Evolutionary conservation across 1,140 invertebrate genomes (phyloP).

Genomic region (Papilio xuthus): DNA sequence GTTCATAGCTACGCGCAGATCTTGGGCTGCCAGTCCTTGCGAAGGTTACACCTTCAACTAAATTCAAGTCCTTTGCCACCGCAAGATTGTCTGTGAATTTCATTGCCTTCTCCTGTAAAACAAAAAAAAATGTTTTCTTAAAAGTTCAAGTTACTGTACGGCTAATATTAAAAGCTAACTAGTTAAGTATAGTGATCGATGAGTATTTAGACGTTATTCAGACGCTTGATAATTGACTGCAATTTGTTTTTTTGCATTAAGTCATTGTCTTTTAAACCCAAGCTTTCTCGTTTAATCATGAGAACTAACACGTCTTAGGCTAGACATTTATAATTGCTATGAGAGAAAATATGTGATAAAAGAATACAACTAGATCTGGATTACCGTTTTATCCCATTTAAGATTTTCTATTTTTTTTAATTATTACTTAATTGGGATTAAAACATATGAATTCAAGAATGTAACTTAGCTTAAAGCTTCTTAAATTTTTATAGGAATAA

Average conservation of each 20-base stretch:
- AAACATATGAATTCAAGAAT: neutral
- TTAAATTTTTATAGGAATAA: neutral
- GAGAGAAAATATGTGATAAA: constrained; percentile 16
- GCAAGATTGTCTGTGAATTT: constrained; percentile 74
- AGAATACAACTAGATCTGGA: constrained; percentile 1
- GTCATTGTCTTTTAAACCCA: constrained; percentile 11
- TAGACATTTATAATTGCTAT: constrained; percentile 18
- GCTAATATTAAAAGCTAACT: too few relatives aligned
- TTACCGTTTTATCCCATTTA: neutral
- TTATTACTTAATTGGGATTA: neutral
- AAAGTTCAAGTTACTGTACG: neutral
- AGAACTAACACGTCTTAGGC: neutral
- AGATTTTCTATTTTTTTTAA: neutral
- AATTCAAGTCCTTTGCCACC: constrained; percentile 62
- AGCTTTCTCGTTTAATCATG: constrained; percentile 21
- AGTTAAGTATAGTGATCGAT: neutral
- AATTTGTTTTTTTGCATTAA: neutral
- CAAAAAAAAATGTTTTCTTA: constrained; percentile 29
- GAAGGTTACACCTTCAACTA: constrained; percentile 68
- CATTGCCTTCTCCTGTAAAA: constrained; percentile 76
- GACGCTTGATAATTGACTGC: neutral
- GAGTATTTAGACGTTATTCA: neutral
- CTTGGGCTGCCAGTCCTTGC: constrained; percentile 67
- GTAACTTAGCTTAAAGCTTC: neutral
- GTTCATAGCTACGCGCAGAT: constrained; percentile 74